These are phyloP conservation scores for Platalea minor DNA, from an alignment of 2,797 vertebrate species.

Conservation along the genomic window DNA sequence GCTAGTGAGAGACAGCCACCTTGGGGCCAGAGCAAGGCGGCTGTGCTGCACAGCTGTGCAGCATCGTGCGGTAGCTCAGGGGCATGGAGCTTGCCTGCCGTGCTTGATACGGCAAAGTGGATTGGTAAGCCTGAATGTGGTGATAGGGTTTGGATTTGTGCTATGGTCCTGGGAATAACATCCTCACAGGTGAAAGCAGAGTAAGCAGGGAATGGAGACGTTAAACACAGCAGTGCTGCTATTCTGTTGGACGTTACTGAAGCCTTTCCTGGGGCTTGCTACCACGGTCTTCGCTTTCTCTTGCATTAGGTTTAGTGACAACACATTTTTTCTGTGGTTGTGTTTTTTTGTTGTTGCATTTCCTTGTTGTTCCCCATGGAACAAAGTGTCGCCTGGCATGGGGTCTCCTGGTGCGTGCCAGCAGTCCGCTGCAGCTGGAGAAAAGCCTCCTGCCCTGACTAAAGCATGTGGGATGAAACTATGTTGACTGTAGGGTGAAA, in stretches of 20 bases:
- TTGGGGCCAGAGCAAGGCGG: accelerated
- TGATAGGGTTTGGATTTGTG: neutral
- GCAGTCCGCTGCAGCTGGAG: neutral
- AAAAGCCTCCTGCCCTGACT: neutral
- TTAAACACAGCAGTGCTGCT: neutral
- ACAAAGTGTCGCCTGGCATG: neutral
- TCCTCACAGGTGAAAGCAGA: neutral
- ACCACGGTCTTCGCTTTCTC: neutral
- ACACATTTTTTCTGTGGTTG: neutral
- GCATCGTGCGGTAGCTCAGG: neutral
- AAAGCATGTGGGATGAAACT: neutral
- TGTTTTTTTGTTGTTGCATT: neutral
- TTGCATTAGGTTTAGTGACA: neutral
- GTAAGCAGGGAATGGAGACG: neutral
- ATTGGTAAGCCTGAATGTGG: neutral
- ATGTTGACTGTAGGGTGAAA: neutral
- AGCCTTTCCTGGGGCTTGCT: neutral
- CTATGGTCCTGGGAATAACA: neutral
- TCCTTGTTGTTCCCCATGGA: neutral
- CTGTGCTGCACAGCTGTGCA: neutral
- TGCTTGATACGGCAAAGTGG: accelerated
- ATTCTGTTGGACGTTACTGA: neutral
- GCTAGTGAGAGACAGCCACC: neutral
- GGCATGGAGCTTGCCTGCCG: accelerated
- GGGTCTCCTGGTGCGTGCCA: neutral